phyloP scores from a whole-genome alignment of 2,888 invertebrate species.

The Rhagonycha fulva region DNA sequence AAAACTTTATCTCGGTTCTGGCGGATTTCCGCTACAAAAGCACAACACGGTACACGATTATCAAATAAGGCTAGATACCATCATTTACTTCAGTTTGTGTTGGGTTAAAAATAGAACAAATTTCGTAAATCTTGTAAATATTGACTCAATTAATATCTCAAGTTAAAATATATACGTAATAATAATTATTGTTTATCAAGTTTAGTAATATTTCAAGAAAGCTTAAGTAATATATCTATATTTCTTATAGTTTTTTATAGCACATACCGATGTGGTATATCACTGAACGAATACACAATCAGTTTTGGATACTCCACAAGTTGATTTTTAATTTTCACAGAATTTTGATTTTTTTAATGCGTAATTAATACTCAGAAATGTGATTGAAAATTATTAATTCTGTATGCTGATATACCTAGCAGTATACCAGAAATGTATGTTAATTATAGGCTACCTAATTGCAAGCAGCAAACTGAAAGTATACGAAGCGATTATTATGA shows the following conservation, averaged over 20 bases:
- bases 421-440: no score
- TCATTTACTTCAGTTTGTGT: background rate
- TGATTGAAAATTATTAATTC: no score
- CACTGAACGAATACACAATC: slow-evolving; percentile 23
- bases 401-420: no score
- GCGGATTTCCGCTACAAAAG: slow-evolving; percentile 17
- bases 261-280: slow-evolving; percentile 13
- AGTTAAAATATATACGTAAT: background rate
- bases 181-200: background rate
- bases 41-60: slow-evolving; percentile 3
- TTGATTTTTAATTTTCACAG: background rate
- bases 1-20: slow-evolving; percentile 13
- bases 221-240: background rate
- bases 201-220: background rate
- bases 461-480: no score
- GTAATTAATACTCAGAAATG: no score
- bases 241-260: background rate
- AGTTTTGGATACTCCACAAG: slow-evolving; percentile 11
- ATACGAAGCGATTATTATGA: no score
- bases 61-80: slow-evolving; percentile 13
- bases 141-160: background rate
- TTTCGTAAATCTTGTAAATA: background rate
- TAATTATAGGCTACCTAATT: no score
- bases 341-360: background rate
- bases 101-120: background rate